phyloP scores from a whole-genome alignment of 2,113 vertebrate genomes.

The Axis porcinus region DNA sequence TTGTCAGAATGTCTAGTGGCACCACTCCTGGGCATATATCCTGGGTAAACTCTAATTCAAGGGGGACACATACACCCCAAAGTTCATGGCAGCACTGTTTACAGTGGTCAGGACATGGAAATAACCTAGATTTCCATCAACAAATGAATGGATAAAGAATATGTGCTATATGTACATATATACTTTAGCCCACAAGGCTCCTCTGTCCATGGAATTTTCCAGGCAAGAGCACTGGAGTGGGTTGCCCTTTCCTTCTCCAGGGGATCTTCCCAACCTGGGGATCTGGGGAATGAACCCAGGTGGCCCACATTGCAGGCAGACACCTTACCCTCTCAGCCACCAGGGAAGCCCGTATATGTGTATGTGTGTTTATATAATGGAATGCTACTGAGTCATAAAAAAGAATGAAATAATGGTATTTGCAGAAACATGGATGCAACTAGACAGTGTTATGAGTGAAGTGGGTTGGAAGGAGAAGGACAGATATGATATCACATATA shows the following conservation, averaged over 20 bases:
- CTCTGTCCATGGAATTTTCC: neutral
- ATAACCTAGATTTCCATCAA: neutral
- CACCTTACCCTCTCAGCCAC: neutral
- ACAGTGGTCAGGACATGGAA: neutral
- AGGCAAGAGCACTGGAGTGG: neutral
- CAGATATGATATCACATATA: neutral
- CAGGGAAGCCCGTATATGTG: neutral
- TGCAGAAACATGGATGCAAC: neutral
- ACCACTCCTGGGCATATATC: neutral
- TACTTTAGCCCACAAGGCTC: neutral
- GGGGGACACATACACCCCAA: neutral
- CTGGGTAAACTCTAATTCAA: neutral
- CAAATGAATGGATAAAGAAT: neutral
- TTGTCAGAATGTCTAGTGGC: neutral
- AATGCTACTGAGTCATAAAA: neutral
- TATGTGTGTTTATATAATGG: neutral
- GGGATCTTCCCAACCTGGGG: neutral
- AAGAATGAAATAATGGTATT: neutral
- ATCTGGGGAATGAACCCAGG: neutral
- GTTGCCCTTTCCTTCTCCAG: neutral
- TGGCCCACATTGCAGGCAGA: neutral
- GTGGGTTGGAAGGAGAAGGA: neutral
- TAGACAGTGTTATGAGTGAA: neutral
- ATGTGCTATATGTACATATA: neutral
- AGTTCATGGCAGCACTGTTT: neutral